Evolutionary conservation across 2,797 vertebrate genomes (phyloP), one percentile per base, ranked within the genome.

Genomic region (Tragelaphus oryx): DNA sequence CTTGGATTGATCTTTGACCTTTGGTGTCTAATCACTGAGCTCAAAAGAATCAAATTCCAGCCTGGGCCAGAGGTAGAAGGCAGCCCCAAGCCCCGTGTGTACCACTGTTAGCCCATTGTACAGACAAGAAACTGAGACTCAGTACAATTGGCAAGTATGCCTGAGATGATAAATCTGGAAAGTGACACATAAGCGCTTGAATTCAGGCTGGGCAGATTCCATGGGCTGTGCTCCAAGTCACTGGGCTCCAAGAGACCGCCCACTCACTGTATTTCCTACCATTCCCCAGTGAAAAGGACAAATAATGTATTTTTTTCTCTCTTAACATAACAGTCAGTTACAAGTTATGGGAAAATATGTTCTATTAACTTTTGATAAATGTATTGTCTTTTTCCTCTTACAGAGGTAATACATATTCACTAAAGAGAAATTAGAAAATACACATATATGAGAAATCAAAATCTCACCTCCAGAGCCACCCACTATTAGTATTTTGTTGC

Each of bases 401-500:
- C 6, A 87, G n/a, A 89, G 91, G 24, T 80, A 87, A 62, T 33
- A 85, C 33, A 37, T 60, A 59, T 81, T 83, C 46, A 75, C 20
- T 80, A 33, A 87, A 81, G 26, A 91, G 50, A 96, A 59, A 65
- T 89, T 60, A 93, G 52, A 55, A 92, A 94, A 89, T 48, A 30
- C 2, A 95, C 16, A 60, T 22, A 68, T 78, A 54, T 17, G 22
- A 92, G 33, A 87, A 85, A 88, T 83, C 48, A 91, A 65, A 95
- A 91, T 78, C 57, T 30, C 18, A 83, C 30, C 33, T 81, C 16
- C 65, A 79, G 52, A 94, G 30, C 71, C 4, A 85, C 14, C 24
- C n/a, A 16, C 59, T 76, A 9, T 78, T 93, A 87, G 62, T 28
- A 65, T 90, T 90, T 93, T 85, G 26, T 75, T 48, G 30, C 22